phyloP scores from a whole-genome alignment of 2,888 invertebrate species.

The Nemoura dubitans region DNA sequence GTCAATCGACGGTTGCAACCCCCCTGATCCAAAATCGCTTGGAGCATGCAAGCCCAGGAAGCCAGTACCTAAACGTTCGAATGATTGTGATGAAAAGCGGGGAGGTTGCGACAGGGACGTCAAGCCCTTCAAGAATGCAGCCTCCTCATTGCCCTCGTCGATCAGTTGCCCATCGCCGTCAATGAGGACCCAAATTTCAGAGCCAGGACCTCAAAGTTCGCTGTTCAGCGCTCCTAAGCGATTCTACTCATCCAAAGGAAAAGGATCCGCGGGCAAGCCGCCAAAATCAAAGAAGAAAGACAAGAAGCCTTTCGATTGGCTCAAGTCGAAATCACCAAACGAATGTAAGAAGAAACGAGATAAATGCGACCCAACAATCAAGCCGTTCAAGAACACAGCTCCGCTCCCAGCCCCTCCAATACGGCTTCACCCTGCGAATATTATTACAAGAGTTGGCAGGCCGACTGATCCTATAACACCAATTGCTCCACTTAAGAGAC shows the following conservation, averaged over 20 bases:
- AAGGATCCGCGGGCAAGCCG: background rate
- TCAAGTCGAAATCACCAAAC: too few species aligned
- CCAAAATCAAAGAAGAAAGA: too few species aligned
- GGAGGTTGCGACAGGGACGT: background rate
- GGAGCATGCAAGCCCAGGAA: background rate
- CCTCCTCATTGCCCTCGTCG: background rate
- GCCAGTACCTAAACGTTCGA: background rate
- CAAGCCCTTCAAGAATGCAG: background rate
- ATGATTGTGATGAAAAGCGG: background rate
- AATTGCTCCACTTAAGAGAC: too few species aligned
- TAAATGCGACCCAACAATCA: too few species aligned
- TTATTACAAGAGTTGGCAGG: too few species aligned
- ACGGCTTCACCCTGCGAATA: too few species aligned
- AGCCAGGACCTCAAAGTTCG: background rate
- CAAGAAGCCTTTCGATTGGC: too few species aligned
- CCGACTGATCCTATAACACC: too few species aligned
- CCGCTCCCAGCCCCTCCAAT: too few species aligned
- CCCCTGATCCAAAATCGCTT: background rate
- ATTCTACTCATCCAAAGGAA: background rate
- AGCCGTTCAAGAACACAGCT: too few species aligned
- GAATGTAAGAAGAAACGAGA: too few species aligned
- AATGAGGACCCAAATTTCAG: background rate
- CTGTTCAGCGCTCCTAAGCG: background rate
- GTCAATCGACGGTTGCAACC: conserved; percentile 21
- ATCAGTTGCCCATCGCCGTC: background rate